Evolutionary conservation across 2,113 vertebrate species (phyloP).

Genomic region (Oryzias curvinotus): DNA sequence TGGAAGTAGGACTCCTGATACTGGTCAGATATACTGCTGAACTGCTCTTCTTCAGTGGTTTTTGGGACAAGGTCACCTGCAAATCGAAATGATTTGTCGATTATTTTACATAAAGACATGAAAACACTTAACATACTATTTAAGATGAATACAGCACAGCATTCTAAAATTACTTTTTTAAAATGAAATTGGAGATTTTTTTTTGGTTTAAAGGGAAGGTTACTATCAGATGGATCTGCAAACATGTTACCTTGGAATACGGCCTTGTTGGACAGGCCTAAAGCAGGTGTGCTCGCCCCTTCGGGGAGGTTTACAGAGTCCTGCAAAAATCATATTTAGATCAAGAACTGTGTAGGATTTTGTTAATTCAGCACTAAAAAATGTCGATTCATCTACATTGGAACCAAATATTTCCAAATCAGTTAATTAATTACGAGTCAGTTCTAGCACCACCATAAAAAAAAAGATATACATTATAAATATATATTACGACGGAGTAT

Average conservation of each 20-base stretch:
- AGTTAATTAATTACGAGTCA: too few relatives aligned
- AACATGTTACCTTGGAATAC: constrained; percentile 88
- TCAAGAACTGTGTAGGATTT: neutral
- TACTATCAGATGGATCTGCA: constrained; percentile 16
- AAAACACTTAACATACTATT: neutral
- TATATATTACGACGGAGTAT: too few relatives aligned
- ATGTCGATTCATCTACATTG: too few relatives aligned
- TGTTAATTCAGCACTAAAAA: neutral
- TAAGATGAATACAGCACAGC: constrained; percentile 1
- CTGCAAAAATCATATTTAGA: constrained; percentile 59
- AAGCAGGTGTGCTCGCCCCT: constrained; percentile 93
- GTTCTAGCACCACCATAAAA: too few relatives aligned
- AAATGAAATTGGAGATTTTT: neutral
- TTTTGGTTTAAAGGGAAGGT: constrained; percentile 23
- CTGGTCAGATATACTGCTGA: constrained; percentile 80
- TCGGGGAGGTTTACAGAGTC: constrained; percentile 83
- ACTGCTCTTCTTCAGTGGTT: constrained; percentile 68
- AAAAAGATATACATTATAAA: too few relatives aligned
- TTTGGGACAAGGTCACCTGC: constrained; percentile 78
- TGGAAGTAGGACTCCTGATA: constrained; percentile 90
- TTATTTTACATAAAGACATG: neutral
- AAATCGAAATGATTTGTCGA: constrained; percentile 9
- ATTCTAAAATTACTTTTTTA: constrained; percentile 2
- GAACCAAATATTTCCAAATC: too few relatives aligned
- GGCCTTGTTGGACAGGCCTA: constrained; percentile 98